These are phyloP conservation scores for Papilio demoleus DNA, from an alignment of 2,888 invertebrate genomes.

Conservation along the genomic window DNA sequence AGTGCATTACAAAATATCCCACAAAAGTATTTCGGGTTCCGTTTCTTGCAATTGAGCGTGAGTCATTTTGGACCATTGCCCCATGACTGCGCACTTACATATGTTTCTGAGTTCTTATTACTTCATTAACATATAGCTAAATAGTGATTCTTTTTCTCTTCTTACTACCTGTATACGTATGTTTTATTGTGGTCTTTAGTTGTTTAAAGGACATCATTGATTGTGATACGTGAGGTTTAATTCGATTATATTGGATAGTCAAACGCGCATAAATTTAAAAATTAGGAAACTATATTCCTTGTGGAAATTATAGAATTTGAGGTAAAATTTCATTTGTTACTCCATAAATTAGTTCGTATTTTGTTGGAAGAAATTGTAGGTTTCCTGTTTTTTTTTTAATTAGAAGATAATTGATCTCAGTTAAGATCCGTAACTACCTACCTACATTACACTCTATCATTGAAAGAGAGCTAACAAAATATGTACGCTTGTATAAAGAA, in stretches of 20 bases:
- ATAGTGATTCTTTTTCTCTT: neutral
- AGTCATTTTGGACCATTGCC: slow-evolving; percentile 18
- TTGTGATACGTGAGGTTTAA: too few relatives aligned
- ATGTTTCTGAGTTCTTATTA: neutral
- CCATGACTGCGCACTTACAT: neutral
- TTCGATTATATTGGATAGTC: too few relatives aligned
- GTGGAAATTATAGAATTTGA: neutral
- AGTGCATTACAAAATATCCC: neutral
- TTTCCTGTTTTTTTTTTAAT: neutral
- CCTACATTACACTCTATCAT: too few relatives aligned
- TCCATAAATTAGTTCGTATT: neutral
- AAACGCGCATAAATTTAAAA: too few relatives aligned
- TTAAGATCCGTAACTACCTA: too few relatives aligned
- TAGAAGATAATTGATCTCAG: too few relatives aligned
- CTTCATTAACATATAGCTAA: neutral
- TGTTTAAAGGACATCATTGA: too few relatives aligned
- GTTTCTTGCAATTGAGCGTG: slow-evolving; percentile 13
- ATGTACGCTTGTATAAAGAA: too few relatives aligned
- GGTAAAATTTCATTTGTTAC: neutral
- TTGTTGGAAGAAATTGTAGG: neutral
- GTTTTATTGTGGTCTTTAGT: too few relatives aligned
- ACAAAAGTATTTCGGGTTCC: slow-evolving; percentile 1
- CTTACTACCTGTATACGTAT: neutral
- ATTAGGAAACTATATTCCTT: too few relatives aligned
- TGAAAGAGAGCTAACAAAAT: too few relatives aligned